Evolutionary conservation across 1,140 invertebrate genomes (phyloP), one percentile per base, ranked within the genome.

Genomic region (Saxidomus purpurata): DNA sequence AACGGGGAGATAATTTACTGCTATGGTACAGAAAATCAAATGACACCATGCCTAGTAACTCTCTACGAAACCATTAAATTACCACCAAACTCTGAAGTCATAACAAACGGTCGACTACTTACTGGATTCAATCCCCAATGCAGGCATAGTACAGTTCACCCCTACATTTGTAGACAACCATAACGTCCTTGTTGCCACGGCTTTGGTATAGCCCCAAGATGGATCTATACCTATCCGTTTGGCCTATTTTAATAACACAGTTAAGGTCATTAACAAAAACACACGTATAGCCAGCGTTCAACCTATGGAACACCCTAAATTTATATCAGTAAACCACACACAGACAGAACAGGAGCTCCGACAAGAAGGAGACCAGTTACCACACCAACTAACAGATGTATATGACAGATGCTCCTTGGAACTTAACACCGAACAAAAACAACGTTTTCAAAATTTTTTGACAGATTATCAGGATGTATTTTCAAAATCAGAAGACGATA

Each of bases 391-490:
- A 55, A 79, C 28, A 43, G 31, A 63, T 40, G 31, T 59, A 59
- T 49, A 25, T 28, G 47, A 49, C 77, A 84, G 40, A 9, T 67
- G 52, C 31, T 40, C 19, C 1, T 63, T 11, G n/a, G 34, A 47
- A 43, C 38, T 79, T 31, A 22, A 3, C 34, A 69, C 40, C 34
- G 22, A 28, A 15, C 52, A 55, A 22, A 55, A 55, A 55, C 52
- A 55, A 55, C 15, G 52, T 55, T 59, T 89, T 49, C 71, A 36
- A 25, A 19, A 36, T 2, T 74, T 89, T 0, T 36, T 83, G 13
- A 47, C 22, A 13, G 74, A 83, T 82, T 83, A 83, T 55, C 17
- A 71, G 76, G 28, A 52, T 74, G 52, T 83, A 17, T 89, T 89
- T 80, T 76, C 76, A 17, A 52, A 49, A 25, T 89, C 87, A 25